Conservation (phyloP, 2,888 invertebrate genomes). For the Brachycybe producta region DNA sequence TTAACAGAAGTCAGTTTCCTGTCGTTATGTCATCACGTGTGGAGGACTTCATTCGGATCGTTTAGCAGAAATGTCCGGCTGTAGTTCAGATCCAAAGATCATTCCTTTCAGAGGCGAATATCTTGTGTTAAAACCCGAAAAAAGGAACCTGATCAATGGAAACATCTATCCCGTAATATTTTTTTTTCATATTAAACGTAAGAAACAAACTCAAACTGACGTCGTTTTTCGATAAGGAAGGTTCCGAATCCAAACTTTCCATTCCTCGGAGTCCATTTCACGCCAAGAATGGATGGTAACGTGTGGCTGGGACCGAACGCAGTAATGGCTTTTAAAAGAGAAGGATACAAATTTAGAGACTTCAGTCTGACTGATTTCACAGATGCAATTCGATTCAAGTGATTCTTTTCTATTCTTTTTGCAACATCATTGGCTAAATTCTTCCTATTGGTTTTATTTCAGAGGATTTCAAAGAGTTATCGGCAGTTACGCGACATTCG, state of each 20-base stretch:
- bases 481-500: conserved; percentile 60
- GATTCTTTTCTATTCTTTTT: no score
- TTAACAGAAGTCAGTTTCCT: conserved; percentile 33
- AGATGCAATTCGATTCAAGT: conserved; percentile 50
- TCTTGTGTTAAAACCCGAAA: conserved; percentile 62
- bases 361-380: conserved; percentile 56
- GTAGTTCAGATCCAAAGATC: conserved; percentile 58
- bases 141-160: conserved; percentile 62
- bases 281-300: conserved; percentile 87
- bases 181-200: background rate
- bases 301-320: conserved; percentile 98
- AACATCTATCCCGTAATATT: conserved; percentile 79
- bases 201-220: background rate
- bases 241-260: conserved; percentile 94
- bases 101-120: conserved; percentile 97
- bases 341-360: conserved; percentile 83
- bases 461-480: conserved; percentile 73
- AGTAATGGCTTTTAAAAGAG: conserved; percentile 82
- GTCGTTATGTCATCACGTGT: conserved; percentile 82
- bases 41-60: conserved; percentile 89
- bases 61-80: conserved; percentile 77
- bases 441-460: conserved; percentile 33
- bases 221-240: conserved; percentile 29
- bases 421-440: conserved; percentile 81
- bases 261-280: conserved; percentile 94